Percentiles rank a stretch among this genome's conserved stretches.
Conservation (phyloP, 2,888 invertebrate species). For the Meiosimyza decipiens region DNA sequence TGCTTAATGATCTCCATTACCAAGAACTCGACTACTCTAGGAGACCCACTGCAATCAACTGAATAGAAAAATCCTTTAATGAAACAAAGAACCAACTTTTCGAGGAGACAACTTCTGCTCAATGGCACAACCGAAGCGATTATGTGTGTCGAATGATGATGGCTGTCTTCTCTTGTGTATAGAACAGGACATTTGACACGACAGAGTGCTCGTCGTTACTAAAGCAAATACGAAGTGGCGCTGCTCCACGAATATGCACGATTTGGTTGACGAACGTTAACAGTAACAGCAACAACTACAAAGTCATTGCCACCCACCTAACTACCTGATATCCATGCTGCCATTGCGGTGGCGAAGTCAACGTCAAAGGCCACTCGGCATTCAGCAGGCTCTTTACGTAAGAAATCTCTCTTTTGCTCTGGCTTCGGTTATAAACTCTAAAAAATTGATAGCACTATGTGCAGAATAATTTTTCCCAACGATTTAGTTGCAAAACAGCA, state of each 20-base stretch:
- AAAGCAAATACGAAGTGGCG: background rate
- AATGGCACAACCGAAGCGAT: too few species aligned
- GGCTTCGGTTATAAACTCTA: background rate
- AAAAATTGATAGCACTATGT: too few species aligned
- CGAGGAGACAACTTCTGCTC: too few species aligned
- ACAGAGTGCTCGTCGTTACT: too few species aligned
- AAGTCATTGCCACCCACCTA: too few species aligned
- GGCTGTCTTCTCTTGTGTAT: background rate
- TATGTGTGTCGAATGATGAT: background rate
- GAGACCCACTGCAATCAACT: constrained; percentile 48
- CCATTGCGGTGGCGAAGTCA: background rate
- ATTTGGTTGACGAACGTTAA: background rate
- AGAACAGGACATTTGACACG: too few species aligned
- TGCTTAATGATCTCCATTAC: background rate
- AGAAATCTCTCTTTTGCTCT: background rate
- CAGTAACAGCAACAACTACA: background rate
- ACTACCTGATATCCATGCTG: background rate
- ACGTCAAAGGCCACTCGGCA: too few species aligned
- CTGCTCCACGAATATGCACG: background rate
- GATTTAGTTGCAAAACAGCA: too few species aligned
- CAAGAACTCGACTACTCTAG: constrained; percentile 46
- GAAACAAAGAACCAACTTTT: constrained; percentile 2
- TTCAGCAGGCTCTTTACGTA: background rate
- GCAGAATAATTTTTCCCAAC: too few species aligned
- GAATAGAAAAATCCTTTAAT: constrained; percentile 39